Base-by-base conservation (phyloP, 2,888 invertebrate genomes). In the Eumacrocentrus americanus region DNA sequence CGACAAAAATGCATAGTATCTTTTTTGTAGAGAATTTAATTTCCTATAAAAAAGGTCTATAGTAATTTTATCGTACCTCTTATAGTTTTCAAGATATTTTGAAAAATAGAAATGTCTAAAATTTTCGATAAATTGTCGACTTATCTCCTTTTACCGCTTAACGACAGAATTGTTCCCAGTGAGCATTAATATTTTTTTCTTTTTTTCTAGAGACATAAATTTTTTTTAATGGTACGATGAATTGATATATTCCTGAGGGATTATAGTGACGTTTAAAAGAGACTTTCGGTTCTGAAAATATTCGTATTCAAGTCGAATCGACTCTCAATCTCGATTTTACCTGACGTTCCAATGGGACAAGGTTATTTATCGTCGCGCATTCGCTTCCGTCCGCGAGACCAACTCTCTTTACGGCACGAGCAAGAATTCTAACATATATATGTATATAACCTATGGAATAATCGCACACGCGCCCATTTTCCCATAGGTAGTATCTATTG, bases 271-370 rank as follows among this genome's bases (percentile, higher is more conserved):
- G 50, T 18, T 37, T 47, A 12, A 12, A 11, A 20, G 37, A 51
- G 35, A 51, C 51, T 34, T 51, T 51, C 35, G 35, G 16, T 18
- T 9, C 18, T 9, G 18, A 16, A 35, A 51, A 37, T 51, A 51
- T 51, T 51, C 20, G 34, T 18, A 51, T 51, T 37, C 35, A 34
- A 51, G n/a, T 35, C 9, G 34, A 35, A 51, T 51, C 34, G 51
- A 51, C 22, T 51, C 35, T 51, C 51, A 51, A 51, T 51, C 51
- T 37, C 51, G 35, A 51, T 51, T 37, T 16, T 51, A 51, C 51
- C 34, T 51, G 51, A 51, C 51, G 37, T 51, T 37, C 51, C 37
- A 51, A 51, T 51, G 20, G 51, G 18, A 35, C 37, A 6, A 11
- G 18, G 34, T 18, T 51, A 35, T 50, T 34, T 50, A 37, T 51